These are phyloP conservation scores for Podarcis siculus DNA, from an alignment of 2,797 vertebrate species.

Conservation along the genomic window DNA sequence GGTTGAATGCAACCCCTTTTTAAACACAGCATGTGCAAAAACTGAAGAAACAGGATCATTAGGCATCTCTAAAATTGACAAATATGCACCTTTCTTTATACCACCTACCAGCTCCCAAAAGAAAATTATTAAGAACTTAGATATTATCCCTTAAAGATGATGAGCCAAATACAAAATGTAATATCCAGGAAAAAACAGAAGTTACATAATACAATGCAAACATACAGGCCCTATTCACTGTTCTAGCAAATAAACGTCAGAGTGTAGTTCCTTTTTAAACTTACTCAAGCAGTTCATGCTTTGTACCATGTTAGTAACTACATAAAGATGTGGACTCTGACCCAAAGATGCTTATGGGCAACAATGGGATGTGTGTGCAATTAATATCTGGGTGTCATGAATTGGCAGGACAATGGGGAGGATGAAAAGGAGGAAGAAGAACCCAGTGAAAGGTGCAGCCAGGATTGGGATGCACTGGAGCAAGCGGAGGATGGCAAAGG, in stretches of 20 bases:
- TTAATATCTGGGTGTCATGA: too few relatives aligned
- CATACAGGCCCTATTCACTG: not conserved
- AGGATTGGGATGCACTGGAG: too few relatives aligned
- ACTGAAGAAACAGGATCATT: not conserved
- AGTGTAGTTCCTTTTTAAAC: not conserved
- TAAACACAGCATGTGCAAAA: not conserved
- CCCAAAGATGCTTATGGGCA: not conserved
- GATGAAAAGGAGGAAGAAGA: too few relatives aligned
- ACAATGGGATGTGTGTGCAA: not conserved
- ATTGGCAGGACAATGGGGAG: too few relatives aligned
- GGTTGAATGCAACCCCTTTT: not conserved
- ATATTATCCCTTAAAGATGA: not conserved
- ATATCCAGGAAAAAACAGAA: not conserved
- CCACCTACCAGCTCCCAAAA: not conserved
- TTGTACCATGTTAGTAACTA: not conserved
- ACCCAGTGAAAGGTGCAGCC: too few relatives aligned
- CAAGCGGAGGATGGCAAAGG: too few relatives aligned
- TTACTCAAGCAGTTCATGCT: not conserved
- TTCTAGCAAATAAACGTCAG: not conserved
- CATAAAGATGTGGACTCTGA: not conserved
- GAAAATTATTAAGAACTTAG: not conserved
- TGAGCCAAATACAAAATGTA: not conserved
- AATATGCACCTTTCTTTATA: too few relatives aligned
- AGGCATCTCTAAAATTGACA: not conserved
- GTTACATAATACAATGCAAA: not conserved